Evolutionary conservation across 2,888 invertebrate species (phyloP), one percentile per base, ranked within the genome.

Genomic region (Candidula unifasciata): DNA sequence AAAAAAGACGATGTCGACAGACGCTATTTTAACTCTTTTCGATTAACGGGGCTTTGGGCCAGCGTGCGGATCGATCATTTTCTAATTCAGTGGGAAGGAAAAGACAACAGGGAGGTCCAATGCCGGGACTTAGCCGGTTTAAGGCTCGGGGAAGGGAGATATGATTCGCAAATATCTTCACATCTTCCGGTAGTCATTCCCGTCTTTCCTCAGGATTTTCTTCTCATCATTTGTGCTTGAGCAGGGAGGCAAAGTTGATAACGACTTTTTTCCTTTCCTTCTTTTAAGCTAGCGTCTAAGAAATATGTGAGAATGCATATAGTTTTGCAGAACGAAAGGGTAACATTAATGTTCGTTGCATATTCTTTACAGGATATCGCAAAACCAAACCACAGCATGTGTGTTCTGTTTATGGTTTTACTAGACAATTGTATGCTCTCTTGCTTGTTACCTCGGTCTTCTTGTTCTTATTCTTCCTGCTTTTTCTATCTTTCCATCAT

Each of bases 71-170:
- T 84, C 83, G 83, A 84, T 84, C 64, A 68, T 84, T 79, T 79
- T 84, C 71, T 84, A 84, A 84, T 84, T 84, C 73, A 84, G 79
- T 80, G 60, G 83, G 83, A 69, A 80, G 73, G 57, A 80, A 83
- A 73, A 54, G 83, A 84, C 71, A 84, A 79, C 83, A 84, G 57
- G 79, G 66, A 30, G 33, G 37, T 6, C 37, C 37, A 37, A 18
- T 54, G 57, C 37, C 35, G 44, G 74, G 73, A n/a, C 60, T 82
- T 73, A 71, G 64, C 73, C 74, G 73, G 64, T 82, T 74, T 82
- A 74, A n/a, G 73, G 44, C 82, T 64, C 74, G 16, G 18, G 68
- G 82, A 66, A 21, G 60, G 57, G 71, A 57, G 71, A 80, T 69
- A 71, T 69, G 68, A 80, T 54, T 69, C 35, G 80, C 71, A 80